These are phyloP conservation scores for Sebastes baramenuke DNA, from an alignment of 2,797 vertebrate species.

Conservation along the genomic window DNA sequence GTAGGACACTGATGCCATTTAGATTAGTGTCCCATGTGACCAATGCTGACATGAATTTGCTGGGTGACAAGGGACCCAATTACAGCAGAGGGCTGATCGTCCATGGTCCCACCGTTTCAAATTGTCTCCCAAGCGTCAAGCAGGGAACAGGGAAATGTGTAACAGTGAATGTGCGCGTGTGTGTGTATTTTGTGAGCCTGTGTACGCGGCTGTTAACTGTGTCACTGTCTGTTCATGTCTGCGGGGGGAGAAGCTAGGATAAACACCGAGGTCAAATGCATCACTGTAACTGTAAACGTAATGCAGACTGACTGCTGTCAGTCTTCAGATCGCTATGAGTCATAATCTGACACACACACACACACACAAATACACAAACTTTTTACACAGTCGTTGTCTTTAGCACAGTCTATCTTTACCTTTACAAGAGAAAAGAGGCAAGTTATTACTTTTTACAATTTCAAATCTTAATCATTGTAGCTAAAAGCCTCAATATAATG, in stretches of 20 bases:
- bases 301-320: conserved; percentile 69
- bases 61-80: conserved; percentile 81
- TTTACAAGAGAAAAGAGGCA: not conserved
- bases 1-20: conserved; percentile 83
- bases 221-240: conserved; percentile 57
- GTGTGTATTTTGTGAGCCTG: conserved; percentile 11
- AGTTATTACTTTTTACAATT: not conserved
- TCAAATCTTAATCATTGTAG: conserved; percentile 43
- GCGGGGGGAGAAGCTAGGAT: conserved; percentile 32
- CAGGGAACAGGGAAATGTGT: conserved; percentile 23
- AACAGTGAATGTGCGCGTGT: not conserved
- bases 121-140: conserved; percentile 63
- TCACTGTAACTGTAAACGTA: conserved; percentile 54
- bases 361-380: not conserved
- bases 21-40: conserved; percentile 79
- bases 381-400: not conserved
- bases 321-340: conserved; percentile 34
- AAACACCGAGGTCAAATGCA: conserved; percentile 68
- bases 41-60: conserved; percentile 78
- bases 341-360: conserved; percentile 8
- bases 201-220: conserved; percentile 39
- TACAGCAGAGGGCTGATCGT: conserved; percentile 76
- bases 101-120: conserved; percentile 65
- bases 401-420: not conserved
- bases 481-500: conserved; percentile 45